phyloP scores from a whole-genome alignment of 2,888 invertebrate species.

The Noctua janthina region DNA sequence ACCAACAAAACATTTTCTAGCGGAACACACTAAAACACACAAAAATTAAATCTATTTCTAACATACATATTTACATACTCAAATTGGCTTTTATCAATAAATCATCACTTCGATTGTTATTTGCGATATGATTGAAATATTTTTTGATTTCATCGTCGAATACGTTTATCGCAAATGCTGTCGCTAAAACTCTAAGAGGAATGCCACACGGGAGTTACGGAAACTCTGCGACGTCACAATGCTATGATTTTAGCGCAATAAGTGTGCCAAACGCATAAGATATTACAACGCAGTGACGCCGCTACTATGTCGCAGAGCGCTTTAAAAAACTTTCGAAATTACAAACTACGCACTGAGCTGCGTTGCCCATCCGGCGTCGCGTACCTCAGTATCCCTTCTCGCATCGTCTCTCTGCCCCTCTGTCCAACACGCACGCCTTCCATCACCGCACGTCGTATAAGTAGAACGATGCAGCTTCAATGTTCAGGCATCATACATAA shows the following conservation, averaged over 20 bases:
- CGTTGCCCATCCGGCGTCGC: background rate
- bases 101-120: slow-evolving; percentile 17
- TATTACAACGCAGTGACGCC: background rate
- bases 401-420: background rate
- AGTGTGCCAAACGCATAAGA: background rate
- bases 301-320: background rate
- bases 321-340: background rate
- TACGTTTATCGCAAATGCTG: slow-evolving; percentile 31
- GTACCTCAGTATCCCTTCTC: background rate
- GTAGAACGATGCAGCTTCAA: background rate
- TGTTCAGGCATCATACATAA: background rate
- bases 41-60: slow-evolving; percentile 45
- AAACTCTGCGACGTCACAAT: background rate
- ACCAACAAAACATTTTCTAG: slow-evolving; percentile 58
- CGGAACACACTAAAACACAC: slow-evolving; percentile 59
- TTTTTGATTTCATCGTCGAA: background rate
- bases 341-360: background rate
- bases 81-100: slow-evolving; percentile 51
- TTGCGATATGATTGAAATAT: slow-evolving; percentile 28
- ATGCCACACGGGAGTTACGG: background rate
- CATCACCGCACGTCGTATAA: background rate
- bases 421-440: background rate
- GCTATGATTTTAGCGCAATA: background rate
- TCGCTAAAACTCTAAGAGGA: slow-evolving; percentile 17
- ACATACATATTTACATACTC: slow-evolving; percentile 59